Evolutionary conservation across 1,140 invertebrate genomes (phyloP), one percentile per base, ranked within the genome.

Genomic region (Tetranychus urticae): DNA sequence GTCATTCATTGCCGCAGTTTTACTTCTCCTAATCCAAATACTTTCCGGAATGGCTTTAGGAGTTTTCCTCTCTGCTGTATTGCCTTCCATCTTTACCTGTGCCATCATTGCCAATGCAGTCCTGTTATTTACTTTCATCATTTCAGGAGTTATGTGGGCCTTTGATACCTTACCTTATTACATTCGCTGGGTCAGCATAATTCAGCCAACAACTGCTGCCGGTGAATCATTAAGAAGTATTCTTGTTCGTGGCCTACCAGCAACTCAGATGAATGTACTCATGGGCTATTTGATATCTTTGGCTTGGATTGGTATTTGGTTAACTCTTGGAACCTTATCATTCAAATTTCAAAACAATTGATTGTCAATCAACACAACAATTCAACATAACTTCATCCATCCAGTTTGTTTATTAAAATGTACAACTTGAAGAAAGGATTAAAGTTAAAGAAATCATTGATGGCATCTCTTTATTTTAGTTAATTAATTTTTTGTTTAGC

Each of bases 1-100:
- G 3, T 54, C 59, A 10, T 35, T 60, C 35, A 2, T 35, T 35
- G 8, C 7, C 2, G 59, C 47, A 13, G 8, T 52, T 14, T 2
- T 39, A 50, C 10, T 60, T 12, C 36, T 60, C 14, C 74, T 90
- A 1, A 74, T 82, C 0, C 77, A 76, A 62, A 89, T 87, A 6
- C 70, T 91, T 1, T 88, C 87, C 70, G 90, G 89, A 66, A 93
- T 93, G 89, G 84, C 83, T 63, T 88, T 90, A 68, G 84, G 88
- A 66, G 85, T 92, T 68, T 82, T 90, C 0, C 86, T 91, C n/a
- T 86, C 88, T 0, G 83, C 82, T 47, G 72, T 83, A 3, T 7
- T 33, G 7, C 59, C 59, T 1, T 34, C 14, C 59, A 37, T 60
- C 4, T 52, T 50, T 54, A 12, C 31, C 5, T 50, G 46, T 39